Percentiles rank a stretch among this genome's conserved stretches.
Evolutionary conservation across 2,113 vertebrate genomes (phyloP).

Genomic region (Silurus glanis): DNA sequence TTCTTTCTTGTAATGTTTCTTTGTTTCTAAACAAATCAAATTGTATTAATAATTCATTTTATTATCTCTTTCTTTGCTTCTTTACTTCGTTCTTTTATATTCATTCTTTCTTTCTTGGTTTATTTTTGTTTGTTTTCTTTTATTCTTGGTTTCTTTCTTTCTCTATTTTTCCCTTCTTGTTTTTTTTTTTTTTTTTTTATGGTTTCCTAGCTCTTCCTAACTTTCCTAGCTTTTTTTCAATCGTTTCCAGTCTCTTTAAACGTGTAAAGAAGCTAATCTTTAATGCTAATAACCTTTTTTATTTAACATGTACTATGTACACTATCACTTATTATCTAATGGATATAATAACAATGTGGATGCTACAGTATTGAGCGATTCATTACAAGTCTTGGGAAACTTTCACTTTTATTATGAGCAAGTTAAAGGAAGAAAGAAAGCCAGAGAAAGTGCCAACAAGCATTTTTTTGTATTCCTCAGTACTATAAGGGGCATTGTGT

Average conservation of each 20-base stretch:
- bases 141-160: too few species aligned
- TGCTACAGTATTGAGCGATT: background rate
- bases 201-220: too few species aligned
- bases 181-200: background rate
- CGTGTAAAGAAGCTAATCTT: background rate
- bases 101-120: too few species aligned
- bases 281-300: background rate
- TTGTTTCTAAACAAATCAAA: too few species aligned
- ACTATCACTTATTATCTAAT: background rate
- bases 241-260: background rate
- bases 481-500: conserved; percentile 50
- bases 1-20: too few species aligned
- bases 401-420: background rate
- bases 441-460: background rate
- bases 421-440: background rate
- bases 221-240: too few species aligned
- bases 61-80: too few species aligned
- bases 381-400: background rate
- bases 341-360: too few species aligned
- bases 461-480: background rate
- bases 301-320: background rate
- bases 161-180: background rate
- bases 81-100: too few species aligned
- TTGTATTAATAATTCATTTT: too few species aligned
- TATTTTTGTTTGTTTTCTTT: too few species aligned